Base-by-base conservation (phyloP, 2,113 vertebrate species). In the Antechinus flavipes region DNA sequence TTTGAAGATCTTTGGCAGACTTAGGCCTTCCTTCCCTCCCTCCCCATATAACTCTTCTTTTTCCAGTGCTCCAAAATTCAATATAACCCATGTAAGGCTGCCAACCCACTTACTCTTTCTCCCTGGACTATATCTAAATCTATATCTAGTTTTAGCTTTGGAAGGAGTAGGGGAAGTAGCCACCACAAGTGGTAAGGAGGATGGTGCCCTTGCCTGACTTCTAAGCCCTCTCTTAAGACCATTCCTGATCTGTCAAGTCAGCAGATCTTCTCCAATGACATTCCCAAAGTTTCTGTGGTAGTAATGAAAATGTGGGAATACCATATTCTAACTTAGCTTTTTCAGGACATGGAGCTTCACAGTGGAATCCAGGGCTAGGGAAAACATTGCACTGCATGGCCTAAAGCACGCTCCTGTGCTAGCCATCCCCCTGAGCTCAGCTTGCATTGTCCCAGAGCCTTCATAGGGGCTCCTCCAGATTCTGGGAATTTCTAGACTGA, bases 381-480 rank as follows among this genome's bases (percentile, higher is more conserved):
- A 27, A 61, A 61, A 61, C 55, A 56, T 24, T 58, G 56, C 8
- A 58, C 9, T 76, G 68, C n/a, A 76, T 76, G 68, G 14, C 68
- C 68, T 76, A 76, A 76, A 5, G 5, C 68, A 76, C 4, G 14
- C 1, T 76, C 35, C 16, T 76, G 14, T 7, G 12, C 35, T 76
- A 19, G 14, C 16, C 35, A 76, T 76, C 68, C 35, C 68, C 35
- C 4, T 14, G n/a, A n/a, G 35, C 35, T 30, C 35, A 56, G 4
- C 47, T 35, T 93, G 90, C 30, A 54, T 54, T 94, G 42, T 61
- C 58, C 49, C 27, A 96, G 89, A 54, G 58, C 52, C n/a, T 91
- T 89, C 93, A 92, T 50, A 89, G 94, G 91, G 90, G 50, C 91
- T 91, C 84, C 42, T 97, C 54, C 91, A 90, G 25, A 90, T 94